A percentile compares a stretch with the other conserved stretches of the same genome.
phyloP scores from a whole-genome alignment of 2,113 vertebrate species.

The Pangasianodon hypophthalmus region DNA sequence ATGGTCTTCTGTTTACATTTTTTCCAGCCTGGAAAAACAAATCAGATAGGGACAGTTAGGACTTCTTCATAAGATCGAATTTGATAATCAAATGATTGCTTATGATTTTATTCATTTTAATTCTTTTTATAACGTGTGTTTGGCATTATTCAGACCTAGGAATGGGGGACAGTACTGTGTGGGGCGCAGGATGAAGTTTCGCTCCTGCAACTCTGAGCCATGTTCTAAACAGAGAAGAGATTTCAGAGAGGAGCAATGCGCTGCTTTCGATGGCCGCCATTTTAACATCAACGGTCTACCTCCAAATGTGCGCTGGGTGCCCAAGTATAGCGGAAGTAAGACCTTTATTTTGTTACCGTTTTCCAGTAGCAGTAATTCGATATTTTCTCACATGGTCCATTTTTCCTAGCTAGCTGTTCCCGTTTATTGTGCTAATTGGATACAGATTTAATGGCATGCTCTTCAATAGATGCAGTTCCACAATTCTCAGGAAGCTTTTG shows the following conservation, averaged over 20 bases:
- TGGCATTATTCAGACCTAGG: slow-evolving; percentile 78
- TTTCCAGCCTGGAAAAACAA: too few relatives aligned
- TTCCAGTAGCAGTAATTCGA: neutral
- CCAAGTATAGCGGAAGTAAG: slow-evolving; percentile 98
- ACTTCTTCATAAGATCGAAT: neutral
- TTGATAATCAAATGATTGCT: neutral
- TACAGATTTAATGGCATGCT: neutral
- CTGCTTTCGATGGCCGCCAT: slow-evolving; percentile 90
- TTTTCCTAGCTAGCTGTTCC: neutral
- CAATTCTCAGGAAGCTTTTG: neutral
- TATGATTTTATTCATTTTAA: neutral
- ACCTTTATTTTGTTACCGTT: neutral
- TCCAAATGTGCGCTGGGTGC: slow-evolving; percentile 94
- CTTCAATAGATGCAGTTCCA: neutral
- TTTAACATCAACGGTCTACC: slow-evolving; percentile 98
- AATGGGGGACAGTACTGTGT: slow-evolving; percentile 94
- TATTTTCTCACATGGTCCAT: too few relatives aligned
- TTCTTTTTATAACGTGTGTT: neutral
- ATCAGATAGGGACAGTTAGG: neutral
- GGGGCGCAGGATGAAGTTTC: slow-evolving; percentile 96
- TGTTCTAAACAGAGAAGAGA: slow-evolving; percentile 90
- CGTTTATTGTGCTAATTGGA: neutral
- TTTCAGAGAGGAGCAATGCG: slow-evolving; percentile 95
- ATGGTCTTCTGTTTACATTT: neutral
- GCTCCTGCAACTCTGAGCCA: slow-evolving; percentile 93